Evolutionary conservation across 2,888 invertebrate species (phyloP), one percentile per base, ranked within the genome.

Genomic region (Mesorhabditis belari): DNA sequence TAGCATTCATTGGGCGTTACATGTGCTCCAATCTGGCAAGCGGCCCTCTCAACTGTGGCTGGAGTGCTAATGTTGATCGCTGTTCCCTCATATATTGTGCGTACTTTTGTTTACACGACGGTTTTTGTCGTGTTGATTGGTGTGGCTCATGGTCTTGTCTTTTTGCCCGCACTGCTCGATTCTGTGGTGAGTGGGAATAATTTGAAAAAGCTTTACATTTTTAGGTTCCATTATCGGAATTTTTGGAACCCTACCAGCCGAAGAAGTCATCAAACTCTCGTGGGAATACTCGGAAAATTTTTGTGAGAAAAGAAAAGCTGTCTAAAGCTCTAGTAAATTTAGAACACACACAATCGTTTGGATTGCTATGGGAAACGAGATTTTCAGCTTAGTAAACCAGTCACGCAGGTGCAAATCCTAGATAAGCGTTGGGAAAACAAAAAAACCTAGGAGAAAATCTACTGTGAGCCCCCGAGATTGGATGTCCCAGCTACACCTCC

Each of bases 81-180:
- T 21, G 77, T 78, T 12, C 74, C 75, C 0, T 75, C 77, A 3
- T 78, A 78, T 52, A 77, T 78, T 56, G 74, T 78, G 5, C 66
- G 77, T 19, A 78, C 78, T 23, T 78, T 78, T 61, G 78, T 78
- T 29, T 64, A 74, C 44, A 78, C 78, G 5, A 77, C 77, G 3
- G 67, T 78, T 53, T 75, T 75, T 52, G 78, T 78, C 0, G 78
- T 78, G 17, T 60, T 57, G 5, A 68, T 78, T 25, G 78, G 78
- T 12, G 68, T 78, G 19, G 50, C 75, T 1, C 78, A 78, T 61
- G 74, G 76, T 9, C 58, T 78, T 9, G 49, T 77, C 25, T 78
- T 78, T 54, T 65, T 78, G 4, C 78, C 78, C 2, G 73, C 73
- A n/a, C 65, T 78, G 24, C 58, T 78, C 53, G 70, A 69, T n/a